phyloP scores from a whole-genome alignment of 2,888 invertebrate genomes.

The Venustoraphidia nigricollis region DNA sequence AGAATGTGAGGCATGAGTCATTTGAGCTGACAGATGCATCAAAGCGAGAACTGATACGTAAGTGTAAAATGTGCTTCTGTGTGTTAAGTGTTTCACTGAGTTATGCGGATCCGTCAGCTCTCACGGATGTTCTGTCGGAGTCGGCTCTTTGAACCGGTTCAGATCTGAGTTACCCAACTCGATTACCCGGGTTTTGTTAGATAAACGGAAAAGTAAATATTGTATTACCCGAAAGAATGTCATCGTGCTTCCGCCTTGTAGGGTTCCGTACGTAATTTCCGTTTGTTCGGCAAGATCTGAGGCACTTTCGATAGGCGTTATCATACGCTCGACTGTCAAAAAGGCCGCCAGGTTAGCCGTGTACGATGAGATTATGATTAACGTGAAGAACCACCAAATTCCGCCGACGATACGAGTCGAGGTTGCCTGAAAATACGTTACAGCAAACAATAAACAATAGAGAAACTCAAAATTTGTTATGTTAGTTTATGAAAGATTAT shows the following conservation, averaged over 20 bases:
- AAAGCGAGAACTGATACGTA: too few species aligned
- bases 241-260: slow-evolving; percentile 91
- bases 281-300: slow-evolving; percentile 91
- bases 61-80: too few species aligned
- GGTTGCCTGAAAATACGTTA: slow-evolving; percentile 48
- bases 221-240: slow-evolving; percentile 77
- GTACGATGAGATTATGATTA: slow-evolving; percentile 96
- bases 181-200: neutral
- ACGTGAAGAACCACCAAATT: slow-evolving; percentile 99
- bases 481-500: too few species aligned
- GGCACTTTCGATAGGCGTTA: slow-evolving; percentile 88
- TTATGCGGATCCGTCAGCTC: too few species aligned
- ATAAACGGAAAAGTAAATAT: neutral
- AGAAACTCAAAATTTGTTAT: too few species aligned
- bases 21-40: too few species aligned
- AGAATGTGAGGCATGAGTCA: too few species aligned
- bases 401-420: slow-evolving; percentile 92
- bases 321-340: slow-evolving; percentile 91
- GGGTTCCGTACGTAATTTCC: slow-evolving; percentile 84
- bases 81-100: too few species aligned
- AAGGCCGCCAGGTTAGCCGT: slow-evolving; percentile 97
- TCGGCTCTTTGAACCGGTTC: too few species aligned
- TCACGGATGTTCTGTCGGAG: too few species aligned
- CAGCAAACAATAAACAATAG: neutral
- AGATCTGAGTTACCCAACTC: too few species aligned